These are phyloP conservation scores for Salvelinus fontinalis DNA, from an alignment of 2,113 vertebrate species.

Conservation along the genomic window DNA sequence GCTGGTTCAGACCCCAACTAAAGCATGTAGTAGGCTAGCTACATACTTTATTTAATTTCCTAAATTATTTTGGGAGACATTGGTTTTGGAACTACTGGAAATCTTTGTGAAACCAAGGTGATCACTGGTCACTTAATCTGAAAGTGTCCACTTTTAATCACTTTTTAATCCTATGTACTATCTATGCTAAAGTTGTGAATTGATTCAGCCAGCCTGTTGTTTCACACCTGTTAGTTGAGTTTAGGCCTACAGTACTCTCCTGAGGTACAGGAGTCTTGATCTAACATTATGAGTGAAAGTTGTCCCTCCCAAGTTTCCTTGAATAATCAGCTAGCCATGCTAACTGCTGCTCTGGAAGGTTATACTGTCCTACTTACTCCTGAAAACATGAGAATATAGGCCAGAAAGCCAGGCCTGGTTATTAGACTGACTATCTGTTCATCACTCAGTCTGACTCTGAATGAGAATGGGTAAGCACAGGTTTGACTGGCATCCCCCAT, in stretches of 20 bases:
- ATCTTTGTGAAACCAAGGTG: not conserved
- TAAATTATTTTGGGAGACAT: not conserved
- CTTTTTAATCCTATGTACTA: not conserved
- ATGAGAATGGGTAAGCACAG: not conserved
- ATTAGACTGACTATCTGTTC: slow-evolving; percentile 54
- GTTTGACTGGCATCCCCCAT: not conserved
- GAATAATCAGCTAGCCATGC: slow-evolving; percentile 53
- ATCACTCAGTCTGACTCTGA: slow-evolving; percentile 1
- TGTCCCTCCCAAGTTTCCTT: slow-evolving; percentile 38
- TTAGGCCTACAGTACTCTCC: slow-evolving; percentile 22
- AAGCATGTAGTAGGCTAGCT: not conserved
- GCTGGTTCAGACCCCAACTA: not conserved
- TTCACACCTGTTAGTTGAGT: slow-evolving; percentile 31
- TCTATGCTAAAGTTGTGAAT: not conserved
- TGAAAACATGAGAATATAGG: slow-evolving; percentile 68
- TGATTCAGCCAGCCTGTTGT: not conserved
- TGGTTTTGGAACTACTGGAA: not conserved
- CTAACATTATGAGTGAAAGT: slow-evolving; percentile 25
- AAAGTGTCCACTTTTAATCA: not conserved
- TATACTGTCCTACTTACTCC: slow-evolving; percentile 70
- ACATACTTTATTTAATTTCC: not conserved
- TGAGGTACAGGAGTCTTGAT: slow-evolving; percentile 19
- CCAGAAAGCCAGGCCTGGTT: slow-evolving; percentile 63
- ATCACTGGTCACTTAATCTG: not conserved
- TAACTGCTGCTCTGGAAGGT: slow-evolving; percentile 63